phyloP scores from a whole-genome alignment of 2,113 vertebrate species.

The Morphnarchus princeps region DNA sequence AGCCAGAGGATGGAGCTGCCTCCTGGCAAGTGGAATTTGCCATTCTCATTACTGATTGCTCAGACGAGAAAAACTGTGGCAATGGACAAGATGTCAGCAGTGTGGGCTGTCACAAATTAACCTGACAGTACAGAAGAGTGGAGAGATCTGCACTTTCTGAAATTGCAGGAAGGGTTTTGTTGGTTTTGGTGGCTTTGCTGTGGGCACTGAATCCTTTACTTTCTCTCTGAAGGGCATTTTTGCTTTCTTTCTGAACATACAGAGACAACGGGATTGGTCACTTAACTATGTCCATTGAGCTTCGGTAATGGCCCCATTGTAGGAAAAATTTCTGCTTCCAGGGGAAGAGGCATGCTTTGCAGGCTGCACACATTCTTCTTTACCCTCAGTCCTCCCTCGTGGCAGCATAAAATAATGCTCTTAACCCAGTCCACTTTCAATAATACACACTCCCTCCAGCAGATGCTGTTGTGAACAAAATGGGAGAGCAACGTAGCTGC shows the following conservation, averaged over 20 bases:
- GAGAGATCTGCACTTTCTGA: neutral
- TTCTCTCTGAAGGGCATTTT: neutral
- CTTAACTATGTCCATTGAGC: neutral
- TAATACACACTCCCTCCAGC: neutral
- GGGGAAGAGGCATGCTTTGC: neutral
- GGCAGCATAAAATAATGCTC: neutral
- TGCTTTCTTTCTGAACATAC: neutral
- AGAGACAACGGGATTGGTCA: neutral
- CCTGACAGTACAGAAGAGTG: neutral
- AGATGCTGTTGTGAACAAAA: neutral
- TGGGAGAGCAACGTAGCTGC: accelerated
- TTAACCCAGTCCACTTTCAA: neutral
- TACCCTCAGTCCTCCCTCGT: neutral
- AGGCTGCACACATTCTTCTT: neutral
- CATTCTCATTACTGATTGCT: neutral
- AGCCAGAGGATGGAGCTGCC: neutral
- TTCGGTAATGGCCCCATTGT: neutral
- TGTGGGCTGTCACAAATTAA: neutral
- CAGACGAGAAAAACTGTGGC: neutral
- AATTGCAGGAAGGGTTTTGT: neutral
- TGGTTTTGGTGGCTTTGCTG: neutral
- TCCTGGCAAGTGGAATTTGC: neutral
- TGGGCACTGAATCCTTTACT: neutral
- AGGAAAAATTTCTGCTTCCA: neutral
- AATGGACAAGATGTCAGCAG: neutral